Evolutionary conservation across 35 echinoderm and acorn worm genomes (phyloP).

Genomic region (Nesometra sesokonis): DNA sequence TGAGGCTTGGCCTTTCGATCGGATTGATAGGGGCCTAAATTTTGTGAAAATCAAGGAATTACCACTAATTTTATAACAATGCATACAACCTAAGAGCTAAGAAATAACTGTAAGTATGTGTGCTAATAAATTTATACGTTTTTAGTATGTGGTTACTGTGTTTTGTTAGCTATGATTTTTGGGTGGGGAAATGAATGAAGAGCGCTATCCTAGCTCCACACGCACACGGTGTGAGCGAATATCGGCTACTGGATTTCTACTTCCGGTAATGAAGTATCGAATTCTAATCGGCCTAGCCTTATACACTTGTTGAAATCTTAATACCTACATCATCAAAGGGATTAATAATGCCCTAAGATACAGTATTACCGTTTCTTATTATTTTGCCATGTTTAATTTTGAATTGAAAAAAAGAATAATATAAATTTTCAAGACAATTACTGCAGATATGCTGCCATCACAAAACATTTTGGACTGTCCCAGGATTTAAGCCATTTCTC

Average conservation of each 20-base stretch:
- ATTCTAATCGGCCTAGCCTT: not conserved
- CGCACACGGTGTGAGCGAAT: not conserved
- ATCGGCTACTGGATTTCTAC: not conserved
- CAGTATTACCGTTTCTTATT: not conserved
- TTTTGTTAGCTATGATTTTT: not conserved
- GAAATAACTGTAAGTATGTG: not conserved
- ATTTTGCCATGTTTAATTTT: too few species aligned
- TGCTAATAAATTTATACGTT: not conserved
- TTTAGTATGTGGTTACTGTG: not conserved
- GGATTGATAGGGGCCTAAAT: not conserved
- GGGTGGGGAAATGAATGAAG: not conserved
- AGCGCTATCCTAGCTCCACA: not conserved
- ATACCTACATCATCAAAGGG: not conserved
- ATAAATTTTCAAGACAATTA: too few species aligned
- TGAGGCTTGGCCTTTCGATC: not conserved
- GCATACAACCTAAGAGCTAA: not conserved
- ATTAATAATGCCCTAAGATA: not conserved
- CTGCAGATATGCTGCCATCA: too few species aligned
- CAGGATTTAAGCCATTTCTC: too few species aligned
- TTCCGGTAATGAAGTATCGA: not conserved
- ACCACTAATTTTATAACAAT: not conserved
- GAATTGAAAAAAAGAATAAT: too few species aligned
- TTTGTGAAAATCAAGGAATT: not conserved
- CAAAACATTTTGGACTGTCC: too few species aligned
- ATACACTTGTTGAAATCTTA: too few species aligned